Conservation (phyloP, 2,888 invertebrate species). For the Rapana venosa region DNA sequence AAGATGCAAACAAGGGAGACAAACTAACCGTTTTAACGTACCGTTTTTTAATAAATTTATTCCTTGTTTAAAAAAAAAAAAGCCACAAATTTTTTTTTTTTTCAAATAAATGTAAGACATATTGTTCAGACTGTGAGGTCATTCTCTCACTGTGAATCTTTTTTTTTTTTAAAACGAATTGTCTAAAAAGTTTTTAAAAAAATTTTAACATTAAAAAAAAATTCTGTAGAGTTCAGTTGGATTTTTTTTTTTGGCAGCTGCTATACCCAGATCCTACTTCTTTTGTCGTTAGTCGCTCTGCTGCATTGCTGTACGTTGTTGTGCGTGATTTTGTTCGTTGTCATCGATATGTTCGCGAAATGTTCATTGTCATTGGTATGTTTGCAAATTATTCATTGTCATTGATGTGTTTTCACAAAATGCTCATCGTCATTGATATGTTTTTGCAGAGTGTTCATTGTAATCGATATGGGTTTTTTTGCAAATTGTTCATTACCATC, state of each 20-base stretch:
- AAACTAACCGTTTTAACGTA: background rate
- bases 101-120: background rate
- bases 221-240: background rate
- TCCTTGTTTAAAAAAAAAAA: background rate
- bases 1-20: background rate
- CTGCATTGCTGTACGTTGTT: background rate
- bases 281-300: background rate
- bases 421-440: too few species aligned
- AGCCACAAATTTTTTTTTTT: background rate
- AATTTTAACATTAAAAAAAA: background rate
- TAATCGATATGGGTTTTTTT: too few species aligned
- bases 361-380: too few species aligned
- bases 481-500: too few species aligned
- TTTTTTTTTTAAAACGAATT: background rate
- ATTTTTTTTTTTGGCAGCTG: background rate
- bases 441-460: too few species aligned
- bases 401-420: too few species aligned
- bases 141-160: background rate
- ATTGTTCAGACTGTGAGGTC: constrained; percentile 5
- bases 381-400: too few species aligned
- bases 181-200: background rate
- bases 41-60: background rate
- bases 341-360: background rate
- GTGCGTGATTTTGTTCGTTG: background rate
- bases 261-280: constrained; percentile 15